Evolutionary conservation across 2,113 vertebrate species (phyloP), one percentile per base, ranked within the genome.

Genomic region (Gymnorhina tibicen): DNA sequence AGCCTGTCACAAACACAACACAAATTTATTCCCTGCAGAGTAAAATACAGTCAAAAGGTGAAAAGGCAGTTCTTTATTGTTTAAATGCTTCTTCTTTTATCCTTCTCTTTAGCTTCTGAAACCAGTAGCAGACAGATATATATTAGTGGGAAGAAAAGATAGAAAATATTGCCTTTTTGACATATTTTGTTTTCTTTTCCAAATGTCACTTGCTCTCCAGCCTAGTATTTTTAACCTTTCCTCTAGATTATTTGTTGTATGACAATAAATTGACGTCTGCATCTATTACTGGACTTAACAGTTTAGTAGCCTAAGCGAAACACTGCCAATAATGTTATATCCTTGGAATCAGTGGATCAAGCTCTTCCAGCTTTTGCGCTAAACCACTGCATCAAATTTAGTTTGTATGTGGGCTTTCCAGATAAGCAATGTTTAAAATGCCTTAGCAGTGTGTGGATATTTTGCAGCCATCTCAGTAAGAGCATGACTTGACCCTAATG

Each of bases 21-120:
- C 53, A 91, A 50, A 93, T 96, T 67, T 96, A 93, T 95, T 94
- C 73, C 78, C 60, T 92, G 42, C 4, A 21, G 86, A 67, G 26
- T 82, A 67, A 91, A 96, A 92, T 64, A 66, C 32, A 86, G 59
- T 80, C 33, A 64, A 33, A 93, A 91, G 64, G 63, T 70, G 64
- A 72, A 94, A 87, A 81, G 21, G 23, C n/a, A 55, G 28, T 60
- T 80, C 60, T 88, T 93, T 82, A 55, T 50, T 80, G 35, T 85
- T 91, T 63, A 89, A 93, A 92, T 55, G 20, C 37, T 81, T 46
- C 41, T 35, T 64, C 28, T 73, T 91, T 75, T 69, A 73, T 68
- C 32, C 33, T 7, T 21, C 21, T 76, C 41, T 78, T 78, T 68
- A 49, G 64, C 89, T 95, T 63, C 59, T 58, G 60, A 92, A 91